A percentile compares a stretch with the other conserved stretches of the same genome.
phyloP scores from a whole-genome alignment of 2,888 invertebrate genomes.

The Gortyna flavago region DNA sequence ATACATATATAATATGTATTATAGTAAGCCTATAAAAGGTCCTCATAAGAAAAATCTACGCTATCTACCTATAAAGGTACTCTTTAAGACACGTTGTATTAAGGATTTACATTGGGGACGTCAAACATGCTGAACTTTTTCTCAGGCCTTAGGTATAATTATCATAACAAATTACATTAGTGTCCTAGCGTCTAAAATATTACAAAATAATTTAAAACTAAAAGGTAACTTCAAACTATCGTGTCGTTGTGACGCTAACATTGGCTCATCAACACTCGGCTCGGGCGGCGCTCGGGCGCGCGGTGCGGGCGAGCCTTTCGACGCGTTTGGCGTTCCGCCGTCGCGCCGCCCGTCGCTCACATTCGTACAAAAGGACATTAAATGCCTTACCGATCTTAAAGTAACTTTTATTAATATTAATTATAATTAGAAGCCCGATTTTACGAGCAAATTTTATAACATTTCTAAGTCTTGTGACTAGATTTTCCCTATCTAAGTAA shows the following conservation, averaged over 20 bases:
- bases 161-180: slow-evolving; percentile 85
- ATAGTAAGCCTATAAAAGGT: slow-evolving; percentile 69
- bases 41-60: slow-evolving; percentile 71
- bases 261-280: slow-evolving; percentile 47
- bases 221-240: slow-evolving; percentile 88
- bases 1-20: slow-evolving; percentile 79
- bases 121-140: slow-evolving; percentile 87
- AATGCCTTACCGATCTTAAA: slow-evolving; percentile 79
- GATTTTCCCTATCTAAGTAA: slow-evolving; percentile 89
- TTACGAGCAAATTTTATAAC: slow-evolving; percentile 85
- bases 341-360: slow-evolving; percentile 56
- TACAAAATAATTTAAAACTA: slow-evolving; percentile 86
- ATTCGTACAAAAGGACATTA: slow-evolving; percentile 80
- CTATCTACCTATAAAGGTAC: slow-evolving; percentile 87
- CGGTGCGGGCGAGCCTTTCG: slow-evolving; percentile 5
- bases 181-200: slow-evolving; percentile 85
- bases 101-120: slow-evolving; percentile 73
- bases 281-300: neutral
- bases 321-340: neutral
- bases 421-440: slow-evolving; percentile 84
- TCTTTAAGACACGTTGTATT: slow-evolving; percentile 86
- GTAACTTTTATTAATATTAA: slow-evolving; percentile 79
- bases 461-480: slow-evolving; percentile 90
- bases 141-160: slow-evolving; percentile 81
- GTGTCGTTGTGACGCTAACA: slow-evolving; percentile 59